Conservation (phyloP, 2,888 invertebrate species). For the Hanleya hanleyi region DNA sequence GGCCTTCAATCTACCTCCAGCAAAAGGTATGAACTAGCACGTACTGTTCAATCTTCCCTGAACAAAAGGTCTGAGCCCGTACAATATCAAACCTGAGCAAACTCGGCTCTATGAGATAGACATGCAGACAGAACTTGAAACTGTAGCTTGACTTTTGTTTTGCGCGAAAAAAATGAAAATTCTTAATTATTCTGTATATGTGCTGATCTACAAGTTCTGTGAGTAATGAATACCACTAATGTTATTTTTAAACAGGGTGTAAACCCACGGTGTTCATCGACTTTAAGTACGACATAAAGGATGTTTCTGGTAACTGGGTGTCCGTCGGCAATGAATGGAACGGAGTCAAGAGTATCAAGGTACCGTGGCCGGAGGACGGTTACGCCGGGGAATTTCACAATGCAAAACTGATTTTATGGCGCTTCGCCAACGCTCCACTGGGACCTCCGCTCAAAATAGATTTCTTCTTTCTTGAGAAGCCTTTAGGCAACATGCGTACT, state of each 20-base stretch:
- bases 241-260: too few relatives aligned
- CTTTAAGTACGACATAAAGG: not conserved
- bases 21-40: too few relatives aligned
- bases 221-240: too few relatives aligned
- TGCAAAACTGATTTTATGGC: not conserved
- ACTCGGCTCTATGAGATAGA: too few relatives aligned
- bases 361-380: not conserved
- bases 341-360: not conserved
- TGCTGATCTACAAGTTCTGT: too few relatives aligned
- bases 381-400: not conserved
- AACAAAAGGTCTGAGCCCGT: too few relatives aligned
- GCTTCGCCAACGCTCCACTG: not conserved
- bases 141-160: too few relatives aligned
- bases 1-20: not conserved
- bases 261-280: not conserved
- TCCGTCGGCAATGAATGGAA: not conserved
- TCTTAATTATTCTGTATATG: too few relatives aligned
- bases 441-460: not conserved
- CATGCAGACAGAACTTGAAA: too few relatives aligned
- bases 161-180: too few relatives aligned
- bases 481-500: not conserved
- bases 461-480: not conserved
- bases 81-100: too few relatives aligned
- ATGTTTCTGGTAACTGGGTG: constrained; percentile 2
- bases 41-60: too few relatives aligned